phyloP scores from a whole-genome alignment of 2,888 invertebrate genomes.

The Ochropacha duplaris region DNA sequence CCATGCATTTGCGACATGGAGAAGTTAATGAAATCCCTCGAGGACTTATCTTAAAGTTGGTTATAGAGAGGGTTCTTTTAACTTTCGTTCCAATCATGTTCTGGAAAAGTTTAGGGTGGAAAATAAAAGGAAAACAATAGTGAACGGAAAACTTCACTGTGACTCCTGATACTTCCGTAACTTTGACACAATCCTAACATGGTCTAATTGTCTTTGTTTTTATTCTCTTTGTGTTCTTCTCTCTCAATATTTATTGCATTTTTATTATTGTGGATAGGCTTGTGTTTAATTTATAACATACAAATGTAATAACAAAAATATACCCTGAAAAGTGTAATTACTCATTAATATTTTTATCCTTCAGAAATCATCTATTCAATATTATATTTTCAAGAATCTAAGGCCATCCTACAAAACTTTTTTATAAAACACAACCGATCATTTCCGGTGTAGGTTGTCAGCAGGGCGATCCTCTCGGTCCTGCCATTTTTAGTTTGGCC shows the following conservation, averaged over 20 bases:
- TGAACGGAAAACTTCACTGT: neutral
- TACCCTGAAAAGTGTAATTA: too few species aligned
- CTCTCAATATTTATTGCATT: neutral
- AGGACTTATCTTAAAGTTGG: neutral
- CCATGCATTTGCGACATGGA: neutral
- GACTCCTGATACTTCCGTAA: neutral
- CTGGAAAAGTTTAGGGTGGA: neutral
- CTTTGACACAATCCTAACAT: slow-evolving; percentile 1
- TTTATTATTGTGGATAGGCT: neutral
- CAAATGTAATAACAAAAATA: too few species aligned
- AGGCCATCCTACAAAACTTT: too few species aligned
- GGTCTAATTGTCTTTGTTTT: slow-evolving; percentile 1
- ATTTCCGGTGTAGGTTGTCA: too few species aligned
- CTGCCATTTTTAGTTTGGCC: too few species aligned
- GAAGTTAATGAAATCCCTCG: neutral
- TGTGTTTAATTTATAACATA: too few species aligned
- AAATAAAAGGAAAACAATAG: slow-evolving; percentile 1
- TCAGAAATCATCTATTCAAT: too few species aligned
- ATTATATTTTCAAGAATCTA: too few species aligned
- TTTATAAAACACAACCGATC: too few species aligned
- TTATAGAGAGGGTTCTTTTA: slow-evolving; percentile 1
- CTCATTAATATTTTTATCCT: too few species aligned
- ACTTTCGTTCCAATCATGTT: neutral
- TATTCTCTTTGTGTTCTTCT: too few species aligned
- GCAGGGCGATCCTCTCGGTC: too few species aligned